Evolutionary conservation across 2,888 invertebrate species (phyloP).

Genomic region (Tricholauxania praeusta): DNA sequence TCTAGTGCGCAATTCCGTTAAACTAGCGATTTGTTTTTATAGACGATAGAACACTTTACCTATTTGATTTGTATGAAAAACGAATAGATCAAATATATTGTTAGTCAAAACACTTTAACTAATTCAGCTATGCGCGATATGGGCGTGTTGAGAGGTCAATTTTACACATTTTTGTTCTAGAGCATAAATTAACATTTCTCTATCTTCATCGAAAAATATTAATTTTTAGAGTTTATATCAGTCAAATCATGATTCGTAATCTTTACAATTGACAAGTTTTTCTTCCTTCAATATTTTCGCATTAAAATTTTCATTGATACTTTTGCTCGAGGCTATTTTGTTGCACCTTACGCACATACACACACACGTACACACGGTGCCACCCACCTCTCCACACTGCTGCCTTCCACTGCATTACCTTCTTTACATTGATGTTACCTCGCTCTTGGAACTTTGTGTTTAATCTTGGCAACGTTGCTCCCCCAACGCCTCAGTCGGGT

Average conservation of each 20-base stretch:
- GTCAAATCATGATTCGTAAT: not conserved
- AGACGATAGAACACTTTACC: too few species aligned
- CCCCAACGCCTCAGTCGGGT: not conserved
- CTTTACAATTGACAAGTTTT: not conserved
- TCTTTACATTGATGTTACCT: conserved; percentile 12
- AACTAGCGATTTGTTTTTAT: too few species aligned
- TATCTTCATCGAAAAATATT: too few species aligned
- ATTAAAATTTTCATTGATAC: conserved; percentile 35
- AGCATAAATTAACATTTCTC: too few species aligned
- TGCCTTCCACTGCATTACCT: not conserved
- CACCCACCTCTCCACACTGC: not conserved
- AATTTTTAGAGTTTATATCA: too few species aligned
- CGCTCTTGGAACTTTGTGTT: conserved; percentile 28
- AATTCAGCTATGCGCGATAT: too few species aligned
- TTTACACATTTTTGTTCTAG: too few species aligned
- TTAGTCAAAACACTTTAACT: too few species aligned
- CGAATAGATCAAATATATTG: too few species aligned
- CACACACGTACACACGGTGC: conserved; percentile 15
- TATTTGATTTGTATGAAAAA: too few species aligned
- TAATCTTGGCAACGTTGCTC: not conserved
- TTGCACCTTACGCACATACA: conserved; percentile 33
- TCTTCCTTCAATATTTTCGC: conserved; percentile 48
- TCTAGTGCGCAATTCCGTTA: too few species aligned
- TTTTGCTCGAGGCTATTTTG: conserved; percentile 42
- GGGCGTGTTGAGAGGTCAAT: too few species aligned